Evolutionary conservation across 2,797 vertebrate species (phyloP).

Genomic region (Perodicticus potto): DNA sequence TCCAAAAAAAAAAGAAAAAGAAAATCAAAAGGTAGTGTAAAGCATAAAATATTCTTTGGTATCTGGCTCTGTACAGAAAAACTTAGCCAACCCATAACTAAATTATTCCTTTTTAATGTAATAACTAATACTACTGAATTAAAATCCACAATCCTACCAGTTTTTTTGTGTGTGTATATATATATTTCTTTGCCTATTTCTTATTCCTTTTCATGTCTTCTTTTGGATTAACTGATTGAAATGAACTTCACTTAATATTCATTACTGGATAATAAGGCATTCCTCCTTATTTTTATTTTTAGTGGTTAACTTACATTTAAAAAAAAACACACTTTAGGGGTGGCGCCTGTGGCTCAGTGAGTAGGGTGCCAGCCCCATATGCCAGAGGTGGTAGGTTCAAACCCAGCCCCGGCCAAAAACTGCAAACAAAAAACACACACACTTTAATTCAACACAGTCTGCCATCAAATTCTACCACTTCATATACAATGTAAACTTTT

Average conservation of each 20-base stretch:
- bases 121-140: neutral
- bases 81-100: neutral
- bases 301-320: neutral
- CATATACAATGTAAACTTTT: neutral
- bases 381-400: too few species aligned
- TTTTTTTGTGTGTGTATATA: neutral
- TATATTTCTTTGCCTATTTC: neutral
- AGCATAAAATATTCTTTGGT: slow-evolving; percentile 1
- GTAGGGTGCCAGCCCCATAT: too few species aligned
- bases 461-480: neutral
- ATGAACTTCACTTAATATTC: neutral
- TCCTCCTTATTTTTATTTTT: slow-evolving; percentile 7
- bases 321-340: neutral
- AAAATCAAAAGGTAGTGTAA: neutral
- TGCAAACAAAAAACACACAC: neutral
- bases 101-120: neutral
- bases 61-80: neutral
- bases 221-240: neutral
- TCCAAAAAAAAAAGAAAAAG: too few species aligned
- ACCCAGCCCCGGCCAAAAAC: too few species aligned
- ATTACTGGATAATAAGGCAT: neutral
- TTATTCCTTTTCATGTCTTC: neutral
- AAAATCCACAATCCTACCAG: neutral
- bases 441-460: neutral
- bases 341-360: too few species aligned